phyloP scores from a whole-genome alignment of 2,888 invertebrate genomes.

The Cryptosula pallasiana region DNA sequence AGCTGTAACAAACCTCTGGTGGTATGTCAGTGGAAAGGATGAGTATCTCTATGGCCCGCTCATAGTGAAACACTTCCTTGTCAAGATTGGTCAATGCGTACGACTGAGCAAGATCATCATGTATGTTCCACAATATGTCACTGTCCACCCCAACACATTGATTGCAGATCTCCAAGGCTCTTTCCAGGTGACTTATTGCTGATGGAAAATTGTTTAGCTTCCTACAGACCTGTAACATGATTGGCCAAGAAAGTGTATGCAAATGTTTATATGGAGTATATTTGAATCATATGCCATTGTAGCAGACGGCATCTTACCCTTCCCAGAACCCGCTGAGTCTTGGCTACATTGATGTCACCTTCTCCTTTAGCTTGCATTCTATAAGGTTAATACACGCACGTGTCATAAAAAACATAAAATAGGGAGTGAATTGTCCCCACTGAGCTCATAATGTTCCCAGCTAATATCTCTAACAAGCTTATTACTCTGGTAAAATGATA shows the following conservation, averaged over 20 bases:
- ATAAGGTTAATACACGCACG: background rate
- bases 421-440: too few relatives aligned
- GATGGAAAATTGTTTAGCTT: background rate
- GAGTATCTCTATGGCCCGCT: slow-evolving; percentile 9
- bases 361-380: background rate
- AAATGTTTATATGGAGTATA: background rate
- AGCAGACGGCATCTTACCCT: background rate
- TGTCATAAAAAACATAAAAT: too few relatives aligned
- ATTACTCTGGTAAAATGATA: too few relatives aligned
- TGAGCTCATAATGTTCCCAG: too few relatives aligned
- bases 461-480: too few relatives aligned
- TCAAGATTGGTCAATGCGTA: background rate
- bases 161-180: background rate
- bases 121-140: slow-evolving; percentile 5
- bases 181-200: background rate
- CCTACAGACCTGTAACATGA: background rate
- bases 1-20: slow-evolving; percentile 13
- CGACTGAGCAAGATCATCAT: slow-evolving; percentile 8
- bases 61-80: background rate
- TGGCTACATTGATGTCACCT: background rate
- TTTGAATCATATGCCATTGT: background rate
- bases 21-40: background rate
- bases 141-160: background rate
- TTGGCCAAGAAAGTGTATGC: background rate
- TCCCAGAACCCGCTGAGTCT: background rate